Evolutionary conservation across 2,888 invertebrate species (phyloP), one percentile per base, ranked within the genome.

Genomic region (Coelinius sp.): DNA sequence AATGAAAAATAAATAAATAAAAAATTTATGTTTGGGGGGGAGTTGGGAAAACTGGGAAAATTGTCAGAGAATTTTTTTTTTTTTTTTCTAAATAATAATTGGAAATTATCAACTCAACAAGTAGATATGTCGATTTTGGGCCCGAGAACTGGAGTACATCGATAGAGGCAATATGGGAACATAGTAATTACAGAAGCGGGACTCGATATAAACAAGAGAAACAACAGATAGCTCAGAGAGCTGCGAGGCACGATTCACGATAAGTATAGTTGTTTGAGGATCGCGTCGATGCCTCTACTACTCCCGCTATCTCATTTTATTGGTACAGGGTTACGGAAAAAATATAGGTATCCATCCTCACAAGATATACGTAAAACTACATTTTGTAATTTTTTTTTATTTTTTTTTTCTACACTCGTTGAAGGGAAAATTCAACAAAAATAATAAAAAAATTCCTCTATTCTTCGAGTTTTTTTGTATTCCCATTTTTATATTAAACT

Each of bases 111-210:
- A n/a, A n/a, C n/a, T 17, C 66, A 10, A 10, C 20, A 59, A n/a
- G 14, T 62, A n/a, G 22, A 22, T n/a, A 62, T 35, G 70, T 77
- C 70, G 74, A 3, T 56, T 56, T 56, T 56, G 25, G 56, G 27
- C 17, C 31, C 27, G 35, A 20, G 38, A 79, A 76, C 76, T 78
- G 76, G 78, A 79, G 77, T 81, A 80, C 70, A 66, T 71, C 66
- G 74, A 75, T 74, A 75, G 73, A 74, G 73, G 72, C 59, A 62
- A 62, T 73, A 75, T 75, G 79, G 75, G 83, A 84, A 83, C 85
- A 86, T 85, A 84, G 84, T 86, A 86, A 86, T 86, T 86, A 86
- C 86, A 86, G 85, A 86, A 86, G 86, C 86, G 86, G 81, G 79
- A 81, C 79, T 76, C 73, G 71, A 73, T 70, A 73, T 74, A 76